phyloP scores from a whole-genome alignment of 2,797 vertebrate genomes.

The Betta splendens region DNA sequence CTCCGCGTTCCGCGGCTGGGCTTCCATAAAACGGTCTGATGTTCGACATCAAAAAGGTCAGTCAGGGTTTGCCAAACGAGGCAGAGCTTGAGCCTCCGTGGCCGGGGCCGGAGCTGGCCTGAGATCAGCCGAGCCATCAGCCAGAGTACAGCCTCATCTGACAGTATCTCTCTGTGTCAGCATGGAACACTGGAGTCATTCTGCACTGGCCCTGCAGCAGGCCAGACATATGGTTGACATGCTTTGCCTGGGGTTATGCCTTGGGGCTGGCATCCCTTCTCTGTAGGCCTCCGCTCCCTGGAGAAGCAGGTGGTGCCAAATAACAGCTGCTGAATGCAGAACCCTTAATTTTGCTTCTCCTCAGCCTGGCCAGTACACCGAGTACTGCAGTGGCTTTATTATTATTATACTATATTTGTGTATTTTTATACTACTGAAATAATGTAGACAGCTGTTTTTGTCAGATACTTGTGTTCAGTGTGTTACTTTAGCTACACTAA shows the following conservation, averaged over 20 bases:
- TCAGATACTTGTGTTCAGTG: background rate
- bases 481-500: no score
- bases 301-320: conserved; percentile 61
- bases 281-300: conserved; percentile 41
- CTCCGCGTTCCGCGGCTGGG: conserved; percentile 32
- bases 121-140: conserved; percentile 40
- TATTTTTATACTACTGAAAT: background rate
- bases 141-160: conserved; percentile 21
- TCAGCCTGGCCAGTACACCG: background rate
- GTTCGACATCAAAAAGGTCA: conserved; percentile 40
- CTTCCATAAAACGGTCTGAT: conserved; percentile 48
- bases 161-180: conserved; percentile 41
- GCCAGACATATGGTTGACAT: conserved; percentile 59
- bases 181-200: conserved; percentile 55
- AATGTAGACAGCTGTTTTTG: background rate
- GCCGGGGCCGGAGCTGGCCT: conserved; percentile 53
- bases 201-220: conserved; percentile 45
- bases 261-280: conserved; percentile 37
- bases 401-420: background rate
- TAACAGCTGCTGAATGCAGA: conserved; percentile 55
- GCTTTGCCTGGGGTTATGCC: conserved; percentile 65
- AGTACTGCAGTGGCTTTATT: conserved; percentile 6
- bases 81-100: conserved; percentile 6
- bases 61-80: background rate
- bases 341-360: conserved; percentile 16